phyloP scores from a whole-genome alignment of 2,888 invertebrate species.

The Chirona hameri region DNA sequence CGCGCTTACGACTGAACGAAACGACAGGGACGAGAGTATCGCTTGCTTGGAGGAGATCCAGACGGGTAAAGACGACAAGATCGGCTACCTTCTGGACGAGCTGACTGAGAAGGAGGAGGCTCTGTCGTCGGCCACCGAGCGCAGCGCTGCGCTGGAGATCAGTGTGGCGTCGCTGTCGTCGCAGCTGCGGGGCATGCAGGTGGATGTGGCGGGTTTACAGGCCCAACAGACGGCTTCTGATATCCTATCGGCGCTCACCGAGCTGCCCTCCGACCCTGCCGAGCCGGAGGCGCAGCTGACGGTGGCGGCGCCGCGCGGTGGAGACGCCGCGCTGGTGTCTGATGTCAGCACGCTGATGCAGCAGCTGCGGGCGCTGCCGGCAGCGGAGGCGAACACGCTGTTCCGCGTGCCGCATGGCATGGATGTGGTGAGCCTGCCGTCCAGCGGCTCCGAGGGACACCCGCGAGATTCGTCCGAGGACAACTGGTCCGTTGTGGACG shows the following conservation, averaged over 20 bases:
- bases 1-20: no score
- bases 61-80: not conserved
- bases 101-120: not conserved
- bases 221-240: not conserved
- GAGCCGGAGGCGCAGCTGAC: not conserved
- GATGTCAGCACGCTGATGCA: conserved; percentile 3
- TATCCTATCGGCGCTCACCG: not conserved
- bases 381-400: not conserved
- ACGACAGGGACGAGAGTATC: no score
- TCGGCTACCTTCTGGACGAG: not conserved
- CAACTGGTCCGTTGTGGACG: conserved; percentile 8
- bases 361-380: conserved; percentile 5
- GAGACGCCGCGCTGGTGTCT: not conserved
- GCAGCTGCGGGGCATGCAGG: not conserved
- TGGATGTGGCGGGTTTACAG: not conserved
- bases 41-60: no score
- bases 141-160: not conserved
- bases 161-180: not conserved
- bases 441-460: not conserved
- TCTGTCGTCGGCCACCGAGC: not conserved
- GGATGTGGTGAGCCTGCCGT: conserved; percentile 3
- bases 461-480: conserved; percentile 6
- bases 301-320: not conserved
- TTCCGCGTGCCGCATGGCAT: not conserved
- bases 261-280: not conserved